These are phyloP conservation scores for Limnothrissa miodon DNA, from an alignment of 2,113 vertebrate species.

Conservation along the genomic window DNA sequence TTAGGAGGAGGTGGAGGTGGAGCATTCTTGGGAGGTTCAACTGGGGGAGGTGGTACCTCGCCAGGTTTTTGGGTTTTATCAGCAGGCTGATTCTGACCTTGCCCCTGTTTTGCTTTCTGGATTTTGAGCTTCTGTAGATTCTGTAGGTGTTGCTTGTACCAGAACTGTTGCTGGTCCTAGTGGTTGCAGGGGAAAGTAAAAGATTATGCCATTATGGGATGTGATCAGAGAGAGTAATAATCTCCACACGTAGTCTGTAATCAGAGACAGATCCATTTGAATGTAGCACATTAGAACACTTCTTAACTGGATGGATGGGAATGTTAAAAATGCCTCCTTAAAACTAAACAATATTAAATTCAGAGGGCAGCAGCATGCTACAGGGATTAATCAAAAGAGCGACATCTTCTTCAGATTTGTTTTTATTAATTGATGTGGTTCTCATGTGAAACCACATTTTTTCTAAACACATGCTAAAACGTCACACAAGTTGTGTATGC, in stretches of 20 bases:
- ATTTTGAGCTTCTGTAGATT: constrained; percentile 80
- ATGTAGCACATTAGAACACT: background rate
- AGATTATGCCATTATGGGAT: background rate
- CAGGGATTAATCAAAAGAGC: background rate
- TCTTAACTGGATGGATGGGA: background rate
- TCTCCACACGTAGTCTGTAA: background rate
- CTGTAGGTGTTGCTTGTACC: constrained; percentile 93
- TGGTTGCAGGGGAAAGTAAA: background rate
- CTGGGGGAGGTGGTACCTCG: constrained; percentile 64
- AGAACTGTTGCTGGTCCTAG: constrained; percentile 92
- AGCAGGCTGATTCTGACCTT: background rate
- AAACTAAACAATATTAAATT: too few species aligned
- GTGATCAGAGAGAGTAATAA: background rate
- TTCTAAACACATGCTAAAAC: too few species aligned
- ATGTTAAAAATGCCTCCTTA: too few species aligned
- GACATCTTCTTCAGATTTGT: background rate
- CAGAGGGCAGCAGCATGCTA: background rate
- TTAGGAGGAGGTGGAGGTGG: constrained; percentile 80
- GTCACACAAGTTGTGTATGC: too few species aligned
- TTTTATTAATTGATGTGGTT: too few species aligned
- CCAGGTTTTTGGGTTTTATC: background rate
- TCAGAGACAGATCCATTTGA: background rate
- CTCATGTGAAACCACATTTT: too few species aligned
- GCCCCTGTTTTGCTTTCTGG: constrained; percentile 73
- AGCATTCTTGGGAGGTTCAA: constrained; percentile 66